These are phyloP conservation scores for Andrena marginata DNA, from an alignment of 2,888 invertebrate species.

Conservation along the genomic window DNA sequence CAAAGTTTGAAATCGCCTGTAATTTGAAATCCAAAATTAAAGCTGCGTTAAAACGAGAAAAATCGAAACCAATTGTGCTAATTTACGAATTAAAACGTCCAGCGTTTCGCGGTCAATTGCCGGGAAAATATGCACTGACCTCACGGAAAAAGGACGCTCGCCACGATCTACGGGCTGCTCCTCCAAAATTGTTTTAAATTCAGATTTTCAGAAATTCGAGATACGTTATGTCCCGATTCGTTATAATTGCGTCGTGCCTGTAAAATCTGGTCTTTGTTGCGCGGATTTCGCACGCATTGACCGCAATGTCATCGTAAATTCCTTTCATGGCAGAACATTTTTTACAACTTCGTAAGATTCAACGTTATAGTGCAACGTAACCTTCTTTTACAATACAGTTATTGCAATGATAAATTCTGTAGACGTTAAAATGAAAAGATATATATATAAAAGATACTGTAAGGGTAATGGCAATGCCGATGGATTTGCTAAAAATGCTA, in stretches of 20 bases:
- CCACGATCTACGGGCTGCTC: background rate
- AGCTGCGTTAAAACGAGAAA: background rate
- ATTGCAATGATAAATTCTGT: conserved; percentile 15
- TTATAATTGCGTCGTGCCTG: background rate
- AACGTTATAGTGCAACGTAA: conserved; percentile 2
- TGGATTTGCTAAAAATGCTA: background rate
- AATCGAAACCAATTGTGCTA: background rate
- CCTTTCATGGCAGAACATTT: conserved; percentile 6
- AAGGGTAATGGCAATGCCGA: background rate
- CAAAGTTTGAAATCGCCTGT: background rate
- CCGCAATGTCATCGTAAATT: conserved; percentile 19
- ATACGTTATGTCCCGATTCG: background rate
- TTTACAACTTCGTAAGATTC: conserved; percentile 27
- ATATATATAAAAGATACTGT: background rate
- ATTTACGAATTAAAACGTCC: background rate
- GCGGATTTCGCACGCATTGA: background rate
- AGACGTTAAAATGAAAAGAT: conserved; percentile 7
- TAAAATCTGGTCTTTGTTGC: background rate
- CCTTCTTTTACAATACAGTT: background rate
- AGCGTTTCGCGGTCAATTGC: background rate
- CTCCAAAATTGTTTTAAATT: too few relatives aligned
- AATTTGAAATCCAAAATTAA: background rate
- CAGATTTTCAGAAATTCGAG: background rate
- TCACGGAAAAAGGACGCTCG: background rate
- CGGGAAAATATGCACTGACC: background rate